Evolutionary conservation across 92 coral and sea anemone genomes (phyloP), one percentile per base, ranked within the genome.

Genomic region (Isaurus tuberculatus): DNA sequence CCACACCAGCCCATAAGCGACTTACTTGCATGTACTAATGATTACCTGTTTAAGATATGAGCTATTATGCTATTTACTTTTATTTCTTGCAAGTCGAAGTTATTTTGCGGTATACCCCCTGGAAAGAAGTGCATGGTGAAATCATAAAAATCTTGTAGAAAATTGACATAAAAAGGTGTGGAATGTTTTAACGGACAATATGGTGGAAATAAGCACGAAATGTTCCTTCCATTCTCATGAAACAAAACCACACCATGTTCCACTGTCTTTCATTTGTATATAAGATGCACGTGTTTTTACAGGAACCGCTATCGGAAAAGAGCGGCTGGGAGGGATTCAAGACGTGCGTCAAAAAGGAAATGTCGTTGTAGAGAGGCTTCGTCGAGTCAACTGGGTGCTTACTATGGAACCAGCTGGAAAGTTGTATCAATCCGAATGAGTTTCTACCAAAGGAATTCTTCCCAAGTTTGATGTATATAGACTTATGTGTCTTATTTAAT

Each of bases 271-370:
- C 1, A 0, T 15, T 16, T 49, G 2, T 7, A 8, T 37, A 1
- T 2, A 0, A 4, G 8, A 31, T 33, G 0, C n/a, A 1, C 13
- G 10, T 64, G 65, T 16, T 7, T 17, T 46, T 55, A 28, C 72
- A 90, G 92, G 74, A 83, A 27, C 92, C 89, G 30, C 32, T 88
- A 5, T 72, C 93, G 8, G 93, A 89, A 66, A 93, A 84, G 36
- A 69, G 72, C 19, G 91, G 95, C 17, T 93, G 98, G 98, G 91
- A 87, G 81, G 98, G 93, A 3, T 93, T 93, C 93, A 93, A 93
- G 75, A 79, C 85, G 58, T 93, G 98, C 60, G 93, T 93, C 29
- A 91, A 93, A 83, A 93, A 87, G 32, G 95, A 93, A 86, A 64
- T 93, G 86, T 70, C 93, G 29, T 7, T 87, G 90, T 91, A 29